phyloP scores from a whole-genome alignment of 2,797 vertebrate species.

The Iguana delicatissima region DNA sequence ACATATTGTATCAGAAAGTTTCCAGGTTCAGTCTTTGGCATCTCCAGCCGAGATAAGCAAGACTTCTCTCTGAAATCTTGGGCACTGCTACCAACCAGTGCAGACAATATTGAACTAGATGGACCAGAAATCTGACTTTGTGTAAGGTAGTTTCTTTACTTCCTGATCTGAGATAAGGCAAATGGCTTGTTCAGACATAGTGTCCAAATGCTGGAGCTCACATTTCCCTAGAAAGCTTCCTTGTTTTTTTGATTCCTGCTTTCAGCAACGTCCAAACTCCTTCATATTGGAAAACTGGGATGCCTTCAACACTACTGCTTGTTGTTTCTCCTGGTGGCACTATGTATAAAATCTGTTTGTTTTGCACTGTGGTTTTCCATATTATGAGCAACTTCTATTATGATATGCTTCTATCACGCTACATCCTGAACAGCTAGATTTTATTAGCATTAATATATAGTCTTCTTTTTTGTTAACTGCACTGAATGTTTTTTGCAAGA shows the following conservation, averaged over 20 bases:
- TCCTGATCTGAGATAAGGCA: background rate
- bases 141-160: background rate
- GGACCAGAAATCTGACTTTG: too few relatives aligned
- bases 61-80: background rate
- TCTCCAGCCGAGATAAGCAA: background rate
- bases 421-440: background rate
- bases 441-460: too few relatives aligned
- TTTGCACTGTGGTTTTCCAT: background rate
- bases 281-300: background rate
- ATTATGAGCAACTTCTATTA: background rate
- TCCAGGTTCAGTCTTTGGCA: background rate
- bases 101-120: background rate
- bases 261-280: background rate
- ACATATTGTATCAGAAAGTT: background rate
- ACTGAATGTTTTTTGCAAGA: background rate
- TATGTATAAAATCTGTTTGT: background rate
- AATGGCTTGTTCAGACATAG: background rate
- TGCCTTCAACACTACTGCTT: background rate
- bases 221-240: background rate
- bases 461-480: background rate
- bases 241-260: background rate
- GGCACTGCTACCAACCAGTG: background rate
- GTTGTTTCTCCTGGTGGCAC: background rate
- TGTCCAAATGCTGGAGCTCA: background rate
- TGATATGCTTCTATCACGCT: background rate